phyloP scores from a whole-genome alignment of 1,140 invertebrate species.

The Leptopilina boulardi region DNA sequence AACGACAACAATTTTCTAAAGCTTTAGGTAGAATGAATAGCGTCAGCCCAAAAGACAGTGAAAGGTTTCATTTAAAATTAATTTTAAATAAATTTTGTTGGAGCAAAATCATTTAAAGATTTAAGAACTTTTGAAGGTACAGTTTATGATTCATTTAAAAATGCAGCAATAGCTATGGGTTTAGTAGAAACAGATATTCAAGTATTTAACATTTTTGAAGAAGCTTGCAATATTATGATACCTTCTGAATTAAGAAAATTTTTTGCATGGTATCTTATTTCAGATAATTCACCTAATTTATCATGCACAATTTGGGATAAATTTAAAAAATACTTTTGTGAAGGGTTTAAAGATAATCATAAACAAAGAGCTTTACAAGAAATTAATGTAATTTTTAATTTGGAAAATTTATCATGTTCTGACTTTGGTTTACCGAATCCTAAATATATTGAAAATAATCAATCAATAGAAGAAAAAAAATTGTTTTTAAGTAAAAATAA shows the following conservation, averaged over 20 bases:
- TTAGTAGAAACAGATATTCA: no score
- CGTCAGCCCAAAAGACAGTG: conserved; percentile 44
- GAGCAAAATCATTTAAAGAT: conserved; percentile 50
- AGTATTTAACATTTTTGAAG: no score
- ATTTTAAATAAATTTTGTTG: conserved; percentile 53
- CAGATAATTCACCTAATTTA: neutral
- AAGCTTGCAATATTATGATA: neutral
- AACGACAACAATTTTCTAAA: conserved; percentile 43
- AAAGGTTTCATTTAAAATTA: conserved; percentile 53
- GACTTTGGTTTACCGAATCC: conserved; percentile 14
- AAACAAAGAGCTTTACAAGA: neutral
- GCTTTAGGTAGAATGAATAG: conserved; percentile 41
- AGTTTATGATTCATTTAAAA: conserved; percentile 48
- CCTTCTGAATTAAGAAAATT: neutral
- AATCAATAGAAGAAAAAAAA: neutral
- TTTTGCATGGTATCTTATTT: neutral
- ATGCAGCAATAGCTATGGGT: conserved; percentile 44
- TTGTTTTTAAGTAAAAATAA: neutral
- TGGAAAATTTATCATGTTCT: conserved; percentile 5
- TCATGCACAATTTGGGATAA: neutral
- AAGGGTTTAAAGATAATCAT: conserved; percentile 19
- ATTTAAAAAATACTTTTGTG: conserved; percentile 14
- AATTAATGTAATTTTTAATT: conserved; percentile 26
- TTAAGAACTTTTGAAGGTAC: conserved; percentile 48
- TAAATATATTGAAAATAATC: neutral